These are phyloP conservation scores for Uromys caudimaculatus DNA, from an alignment of 2,797 vertebrate genomes.

Conservation along the genomic window DNA sequence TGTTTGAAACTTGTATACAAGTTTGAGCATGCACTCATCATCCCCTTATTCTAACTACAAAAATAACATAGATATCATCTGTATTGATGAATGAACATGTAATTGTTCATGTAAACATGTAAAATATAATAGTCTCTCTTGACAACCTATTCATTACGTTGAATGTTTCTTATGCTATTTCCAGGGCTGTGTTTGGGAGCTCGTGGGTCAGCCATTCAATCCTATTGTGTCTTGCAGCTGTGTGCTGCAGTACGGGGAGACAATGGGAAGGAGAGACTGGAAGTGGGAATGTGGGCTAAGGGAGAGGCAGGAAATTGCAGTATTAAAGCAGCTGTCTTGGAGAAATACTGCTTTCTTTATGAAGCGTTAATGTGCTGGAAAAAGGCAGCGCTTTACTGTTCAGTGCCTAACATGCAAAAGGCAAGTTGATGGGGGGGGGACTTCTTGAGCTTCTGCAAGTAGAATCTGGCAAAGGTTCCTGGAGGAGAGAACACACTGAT, in stretches of 20 bases:
- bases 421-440: background rate
- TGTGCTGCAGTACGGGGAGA: background rate
- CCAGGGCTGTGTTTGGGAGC: background rate
- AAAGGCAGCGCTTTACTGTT: background rate
- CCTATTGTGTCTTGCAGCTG: background rate
- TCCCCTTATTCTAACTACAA: background rate
- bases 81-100: background rate
- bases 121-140: background rate
- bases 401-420: background rate
- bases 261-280: background rate
- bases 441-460: background rate
- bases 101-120: background rate
- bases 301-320: background rate
- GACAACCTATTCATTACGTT: background rate
- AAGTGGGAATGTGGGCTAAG: background rate
- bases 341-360: background rate
- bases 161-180: background rate
- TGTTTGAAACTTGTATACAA: background rate
- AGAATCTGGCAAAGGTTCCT: background rate
- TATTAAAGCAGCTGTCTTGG: background rate
- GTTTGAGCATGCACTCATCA: background rate
- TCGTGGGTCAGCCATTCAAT: accelerated
- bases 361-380: background rate
- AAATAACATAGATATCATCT: background rate
- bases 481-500: background rate